Percentiles rank a stretch among this genome's conserved stretches.
Conservation (phyloP, 2,888 invertebrate genomes). For the Lepetodrilus schrolli region DNA sequence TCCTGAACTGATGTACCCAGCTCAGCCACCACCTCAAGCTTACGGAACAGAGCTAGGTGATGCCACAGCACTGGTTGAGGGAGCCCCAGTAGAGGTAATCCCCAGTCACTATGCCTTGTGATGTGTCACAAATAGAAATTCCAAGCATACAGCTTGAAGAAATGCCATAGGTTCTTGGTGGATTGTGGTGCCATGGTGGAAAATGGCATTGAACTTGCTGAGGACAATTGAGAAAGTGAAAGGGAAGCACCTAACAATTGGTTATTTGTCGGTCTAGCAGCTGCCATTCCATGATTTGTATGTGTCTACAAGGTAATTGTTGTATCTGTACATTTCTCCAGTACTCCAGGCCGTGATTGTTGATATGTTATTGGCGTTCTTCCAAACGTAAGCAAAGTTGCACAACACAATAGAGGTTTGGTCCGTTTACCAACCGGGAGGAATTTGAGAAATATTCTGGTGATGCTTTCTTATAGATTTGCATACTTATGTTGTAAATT, state of each 20-base stretch:
- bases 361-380: constrained; percentile 2
- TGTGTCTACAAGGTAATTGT: constrained; percentile 5
- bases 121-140: background rate
- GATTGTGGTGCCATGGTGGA: background rate
- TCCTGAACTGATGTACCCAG: constrained; percentile 71
- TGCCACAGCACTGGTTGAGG: constrained; percentile 55
- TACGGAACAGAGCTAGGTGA: constrained; percentile 61
- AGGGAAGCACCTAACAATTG: constrained; percentile 13
- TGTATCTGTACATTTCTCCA: too few species aligned
- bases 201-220: constrained; percentile 18
- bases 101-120: constrained; percentile 41
- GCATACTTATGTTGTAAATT: too few species aligned
- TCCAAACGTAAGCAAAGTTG: too few species aligned
- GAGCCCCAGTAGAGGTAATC: constrained; percentile 59
- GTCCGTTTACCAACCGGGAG: too few species aligned
- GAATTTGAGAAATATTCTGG: too few species aligned
- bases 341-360: too few species aligned
- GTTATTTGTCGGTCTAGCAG: background rate
- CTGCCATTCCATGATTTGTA: constrained; percentile 22
- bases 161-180: too few species aligned
- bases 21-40: constrained; percentile 63
- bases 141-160: background rate
- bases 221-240: background rate
- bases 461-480: too few species aligned
- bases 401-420: too few species aligned